Evolutionary conservation across 2,113 vertebrate genomes (phyloP), one percentile per base, ranked within the genome.

Genomic region (Myotis brandtii): DNA sequence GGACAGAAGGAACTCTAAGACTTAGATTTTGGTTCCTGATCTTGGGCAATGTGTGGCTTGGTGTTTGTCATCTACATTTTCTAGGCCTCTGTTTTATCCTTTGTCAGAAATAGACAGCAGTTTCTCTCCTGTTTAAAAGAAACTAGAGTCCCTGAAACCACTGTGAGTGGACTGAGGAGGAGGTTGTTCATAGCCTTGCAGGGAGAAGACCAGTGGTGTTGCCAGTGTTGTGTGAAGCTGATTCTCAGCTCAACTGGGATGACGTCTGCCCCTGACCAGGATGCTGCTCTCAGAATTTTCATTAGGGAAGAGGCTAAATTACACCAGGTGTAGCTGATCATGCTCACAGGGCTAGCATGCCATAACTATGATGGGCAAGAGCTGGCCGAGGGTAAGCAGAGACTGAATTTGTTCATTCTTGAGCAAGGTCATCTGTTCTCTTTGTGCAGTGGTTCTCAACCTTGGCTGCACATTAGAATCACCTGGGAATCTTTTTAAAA

Each of bases 121-220:
- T 20, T 62, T 80, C 40, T 25, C 13, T 64, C 10, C 43, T n/a
- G 16, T 56, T 16, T 23, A 30, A 40, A 56, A 54, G 52, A 54
- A 54, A 20, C 52, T 20, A 4, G 25, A 14, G 13, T 32, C 12
- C 54, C 50, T 25, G 64, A 30, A 6, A 40, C 8, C 43, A 12
- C 37, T 5, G 0, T 3, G 17, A 48, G 11, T 17, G 18, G 37
- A 2, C 6, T 0, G 17, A 87, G 40, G 40, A 27, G 9, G n/a
- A 40, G 21, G 16, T 12, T 52, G n/a, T 10, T 6, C 0, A 0
- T 6, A 4, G 17, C 13, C 23, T 13, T 13, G 27, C 80, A 25
- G 69, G n/a, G 25, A 13, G n/a, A 9, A 2, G 50, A 91, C 46
- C 59, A 3, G 4, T 25, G 27, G 52, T 27, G 59, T 66, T 11